Evolutionary conservation across 2,888 invertebrate species (phyloP), one percentile per base, ranked within the genome.

Genomic region (Zaprionus obscuricornis): DNA sequence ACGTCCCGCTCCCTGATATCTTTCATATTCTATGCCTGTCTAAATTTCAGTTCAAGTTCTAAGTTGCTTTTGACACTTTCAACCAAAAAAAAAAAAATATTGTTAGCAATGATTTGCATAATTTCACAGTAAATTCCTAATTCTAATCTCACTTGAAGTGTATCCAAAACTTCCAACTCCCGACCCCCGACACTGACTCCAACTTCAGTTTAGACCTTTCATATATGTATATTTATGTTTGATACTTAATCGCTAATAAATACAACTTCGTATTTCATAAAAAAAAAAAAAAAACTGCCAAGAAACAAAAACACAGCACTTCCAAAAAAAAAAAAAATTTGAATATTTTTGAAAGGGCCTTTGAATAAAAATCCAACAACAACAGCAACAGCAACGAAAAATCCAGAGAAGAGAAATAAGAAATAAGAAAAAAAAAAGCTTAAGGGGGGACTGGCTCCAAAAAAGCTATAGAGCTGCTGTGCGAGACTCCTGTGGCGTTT

Each of bases 101-200:
- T 75, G 75, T 79, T 79, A 72, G 66, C 63, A 50, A 43, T 58
- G 63, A 82, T 81, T 81, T 85, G 75, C 81, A 81, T 81, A 85
- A 82, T 85, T 82, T 85, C 83, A 78, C 75, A 85, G 85, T 81
- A 85, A 85, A 81, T 81, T 85, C 58, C 59, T 66, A 74, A 81
- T 72, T 74, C 64, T 42, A 68, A 71, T 72, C 75, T 71, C 56
- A 55, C 55, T 49, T 58, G 52, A 26, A 52, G 59, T 59, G 54
- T 66, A 22, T 22, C 4, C 5, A 22, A 7, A 22, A 4, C 7
- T 22, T 33, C 5, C 59, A 47, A 60, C 49, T 51, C 42, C 37
- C 18, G 43, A 11, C 31, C 24, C 29, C 31, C 40, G 14, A 11
- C 37, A 37, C 29, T 10, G 13, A 26, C 27, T 34, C n/a, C 6